phyloP scores from a whole-genome alignment of 2,113 vertebrate species.

The Microcebus murinus region DNA sequence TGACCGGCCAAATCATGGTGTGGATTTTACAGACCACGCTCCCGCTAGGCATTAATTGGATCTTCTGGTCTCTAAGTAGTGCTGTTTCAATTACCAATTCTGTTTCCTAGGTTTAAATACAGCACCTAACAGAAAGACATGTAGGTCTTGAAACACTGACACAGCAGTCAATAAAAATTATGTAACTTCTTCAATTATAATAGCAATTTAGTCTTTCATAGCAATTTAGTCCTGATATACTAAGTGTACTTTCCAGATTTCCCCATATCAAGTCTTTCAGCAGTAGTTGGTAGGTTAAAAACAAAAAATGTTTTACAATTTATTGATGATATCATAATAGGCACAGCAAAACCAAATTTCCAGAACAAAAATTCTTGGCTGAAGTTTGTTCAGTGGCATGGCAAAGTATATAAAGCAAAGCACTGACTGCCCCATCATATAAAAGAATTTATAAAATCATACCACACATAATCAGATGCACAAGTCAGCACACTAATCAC shows the following conservation, averaged over 20 bases:
- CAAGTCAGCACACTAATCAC: neutral
- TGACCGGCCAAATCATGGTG: neutral
- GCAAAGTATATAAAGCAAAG: neutral
- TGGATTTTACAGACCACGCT: neutral
- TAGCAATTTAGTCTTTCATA: neutral
- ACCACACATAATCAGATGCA: neutral
- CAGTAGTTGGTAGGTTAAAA: neutral
- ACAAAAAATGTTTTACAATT: neutral
- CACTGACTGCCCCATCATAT: rapidly evolving
- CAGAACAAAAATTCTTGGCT: neutral
- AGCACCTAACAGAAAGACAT: neutral
- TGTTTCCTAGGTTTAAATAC: neutral
- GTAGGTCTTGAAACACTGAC: neutral
- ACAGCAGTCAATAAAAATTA: neutral
- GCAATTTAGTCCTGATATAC: neutral
- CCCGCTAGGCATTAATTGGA: neutral
- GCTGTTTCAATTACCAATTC: neutral
- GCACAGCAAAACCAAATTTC: neutral
- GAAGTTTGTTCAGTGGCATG: neutral
- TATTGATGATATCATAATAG: neutral
- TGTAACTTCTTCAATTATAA: neutral
- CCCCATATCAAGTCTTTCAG: neutral
- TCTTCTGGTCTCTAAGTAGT: neutral
- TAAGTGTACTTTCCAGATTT: neutral
- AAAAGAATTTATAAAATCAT: neutral